Base-by-base conservation (phyloP, 2,888 invertebrate species). In the Smittia sp. region DNA sequence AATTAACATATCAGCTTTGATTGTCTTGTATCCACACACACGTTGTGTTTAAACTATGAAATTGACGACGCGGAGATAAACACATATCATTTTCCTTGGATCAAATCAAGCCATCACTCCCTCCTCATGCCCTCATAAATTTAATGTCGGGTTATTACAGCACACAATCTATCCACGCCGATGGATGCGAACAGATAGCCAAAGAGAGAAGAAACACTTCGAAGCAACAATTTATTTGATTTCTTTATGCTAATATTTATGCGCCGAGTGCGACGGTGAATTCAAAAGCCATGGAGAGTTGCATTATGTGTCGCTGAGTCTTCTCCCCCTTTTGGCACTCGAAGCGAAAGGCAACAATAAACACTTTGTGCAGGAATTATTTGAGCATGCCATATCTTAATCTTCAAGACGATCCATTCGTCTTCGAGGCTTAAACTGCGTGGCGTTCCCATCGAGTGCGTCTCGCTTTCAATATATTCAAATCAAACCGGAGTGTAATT, bases 351-450 rank as follows among this genome's bases (percentile, higher is more conserved):
- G 20, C n/a, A 18, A 1, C 13, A 66, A 18, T 9, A 39, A 15
- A 52, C 4, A 52, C n/a, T 52, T 52, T 41, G 38, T 25, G 22
- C 52, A 68, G 41, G n/a, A 69, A 27, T 1, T 18, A n/a, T 39
- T 68, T 54, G 52, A 52, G 25, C 32, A 54, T 69, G 52, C 32
- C 69, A 52, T 69, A 69, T 69, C 69, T 69, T 69, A 54, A 54
- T 69, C 69, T 69, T 13, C 15, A 54, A 41, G 41, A 7, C 18
- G 41, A 25, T 69, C 20, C 58, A 18, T 58, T 18, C 20, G n/a
- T 58, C 58, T 58, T 58, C 13, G 11, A 38, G n/a, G n/a, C n/a
- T n/a, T 32, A 32, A 9, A 32, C 32, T 38, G 15, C 2, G 11
- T 11, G 3, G 11, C 46, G 46, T 46, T 46, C 46, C 15, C 46